Evolutionary conservation across 2,113 vertebrate species (phyloP), one percentile per base, ranked within the genome.

Genomic region (Holacanthus passer): DNA sequence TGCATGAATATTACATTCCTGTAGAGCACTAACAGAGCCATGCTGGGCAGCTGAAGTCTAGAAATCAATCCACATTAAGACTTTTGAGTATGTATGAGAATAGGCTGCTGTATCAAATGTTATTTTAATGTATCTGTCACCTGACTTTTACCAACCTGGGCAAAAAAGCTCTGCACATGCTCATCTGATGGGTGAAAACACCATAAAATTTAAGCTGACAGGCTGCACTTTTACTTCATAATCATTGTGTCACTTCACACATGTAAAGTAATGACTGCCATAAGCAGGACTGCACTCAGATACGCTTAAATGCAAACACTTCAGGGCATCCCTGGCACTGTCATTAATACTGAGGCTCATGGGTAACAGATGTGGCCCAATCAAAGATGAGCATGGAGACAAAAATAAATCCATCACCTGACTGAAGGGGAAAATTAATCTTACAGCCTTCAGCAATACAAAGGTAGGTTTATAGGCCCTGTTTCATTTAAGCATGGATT

Each of bases 281-380:
- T 60, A 17, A 68, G 74, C 32, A 35, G 75, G 65, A 48, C 67
- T 19, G 59, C 62, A 22, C 69, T 90, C 83, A 71, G 74, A 89
- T 39, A 69, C 19, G 53, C 87, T 79, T 59, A 71, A 87, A 71
- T 68, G 70, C 83, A 89, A 89, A 75, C 82, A 87, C 88, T 88
- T 31, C 60, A 86, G 84, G 89, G 73, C 63, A 82, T 87, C 83
- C 48, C 88, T 87, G 82, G 84, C 77, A 70, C 65, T 78, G 81
- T 81, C 83, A 84, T 91, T 90, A 88, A 68, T 82, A 37, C 82
- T 81, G 87, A 86, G 59, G 71, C 67, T 87, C 63, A 79, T 41
- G 70, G 60, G 72, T 45, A 88, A 79, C 91, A 95, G 90, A 93
- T 94, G 93, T 73, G 92, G 59, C 83, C 83, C 58, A 77, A 82